Evolutionary conservation across 2,113 vertebrate species (phyloP).

Genomic region (Cyprinodon tularosa): DNA sequence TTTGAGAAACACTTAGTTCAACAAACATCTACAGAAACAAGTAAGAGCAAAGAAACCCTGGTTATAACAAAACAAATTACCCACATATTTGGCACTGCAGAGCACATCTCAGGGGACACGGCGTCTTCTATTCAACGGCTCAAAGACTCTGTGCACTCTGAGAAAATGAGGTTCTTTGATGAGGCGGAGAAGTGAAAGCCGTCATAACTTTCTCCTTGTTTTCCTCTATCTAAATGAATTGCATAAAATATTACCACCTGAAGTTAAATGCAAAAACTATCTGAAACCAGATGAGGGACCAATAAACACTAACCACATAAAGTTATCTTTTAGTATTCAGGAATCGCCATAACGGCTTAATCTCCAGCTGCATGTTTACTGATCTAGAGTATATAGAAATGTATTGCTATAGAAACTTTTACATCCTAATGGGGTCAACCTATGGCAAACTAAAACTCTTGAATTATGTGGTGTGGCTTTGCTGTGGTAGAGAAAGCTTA

Average conservation of each 20-base stretch:
- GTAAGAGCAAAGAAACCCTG: slow-evolving; percentile 69
- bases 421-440: slow-evolving; percentile 24
- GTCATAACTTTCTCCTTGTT: not conserved
- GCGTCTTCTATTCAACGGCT: slow-evolving; percentile 75
- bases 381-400: slow-evolving; percentile 18
- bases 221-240: not conserved
- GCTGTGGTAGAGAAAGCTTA: not conserved
- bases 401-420: slow-evolving; percentile 5
- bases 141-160: slow-evolving; percentile 76
- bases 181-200: slow-evolving; percentile 54
- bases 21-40: slow-evolving; percentile 63
- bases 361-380: slow-evolving; percentile 35
- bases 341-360: not conserved
- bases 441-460: slow-evolving; percentile 38
- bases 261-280: not conserved
- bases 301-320: not conserved
- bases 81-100: slow-evolving; percentile 54
- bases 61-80: slow-evolving; percentile 73
- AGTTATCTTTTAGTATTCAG: not conserved
- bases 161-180: slow-evolving; percentile 84
- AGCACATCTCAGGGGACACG: slow-evolving; percentile 69
- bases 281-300: not conserved
- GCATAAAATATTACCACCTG: not conserved
- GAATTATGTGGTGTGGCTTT: slow-evolving; percentile 8
- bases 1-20: slow-evolving; percentile 65